phyloP scores from a whole-genome alignment of 2,888 invertebrate species.

The Lasioglossum calceatum region DNA sequence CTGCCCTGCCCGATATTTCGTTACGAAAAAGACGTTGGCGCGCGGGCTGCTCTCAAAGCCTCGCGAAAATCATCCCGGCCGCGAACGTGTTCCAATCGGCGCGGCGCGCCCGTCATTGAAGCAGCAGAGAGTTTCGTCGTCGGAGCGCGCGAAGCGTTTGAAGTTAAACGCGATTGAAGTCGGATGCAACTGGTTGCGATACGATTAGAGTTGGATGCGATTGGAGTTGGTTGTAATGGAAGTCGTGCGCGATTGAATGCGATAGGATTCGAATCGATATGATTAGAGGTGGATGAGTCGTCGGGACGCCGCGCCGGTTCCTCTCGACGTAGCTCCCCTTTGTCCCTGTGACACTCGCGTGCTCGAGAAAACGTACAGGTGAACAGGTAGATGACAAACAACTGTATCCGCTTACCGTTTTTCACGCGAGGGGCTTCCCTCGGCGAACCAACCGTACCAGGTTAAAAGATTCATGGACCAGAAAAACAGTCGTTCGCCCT shows the following conservation, averaged over 20 bases:
- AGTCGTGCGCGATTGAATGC: background rate
- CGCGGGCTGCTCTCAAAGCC: background rate
- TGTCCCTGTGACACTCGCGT: conserved; percentile 49
- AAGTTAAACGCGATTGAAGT: background rate
- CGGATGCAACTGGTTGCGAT: background rate
- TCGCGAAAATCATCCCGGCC: background rate
- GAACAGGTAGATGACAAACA: conserved; percentile 80
- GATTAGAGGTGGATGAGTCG: background rate
- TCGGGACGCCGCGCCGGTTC: background rate
- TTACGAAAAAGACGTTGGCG: background rate
- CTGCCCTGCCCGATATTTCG: background rate
- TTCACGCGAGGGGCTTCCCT: conserved; percentile 61
- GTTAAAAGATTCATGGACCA: conserved; percentile 78
- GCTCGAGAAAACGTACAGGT: conserved; percentile 72
- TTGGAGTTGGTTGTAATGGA: too few relatives aligned
- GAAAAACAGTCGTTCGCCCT: conserved; percentile 68
- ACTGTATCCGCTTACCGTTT: conserved; percentile 78
- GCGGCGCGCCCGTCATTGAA: background rate
- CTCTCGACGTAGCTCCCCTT: conserved; percentile 35
- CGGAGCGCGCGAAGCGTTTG: background rate
- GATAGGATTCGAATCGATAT: background rate
- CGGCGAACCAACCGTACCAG: conserved; percentile 61
- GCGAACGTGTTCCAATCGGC: background rate
- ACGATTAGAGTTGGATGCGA: too few relatives aligned
- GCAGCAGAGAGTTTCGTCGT: too few relatives aligned